Evolutionary conservation across 2,888 invertebrate genomes (phyloP), one percentile per base, ranked within the genome.

Genomic region (Sisyra terminalis): DNA sequence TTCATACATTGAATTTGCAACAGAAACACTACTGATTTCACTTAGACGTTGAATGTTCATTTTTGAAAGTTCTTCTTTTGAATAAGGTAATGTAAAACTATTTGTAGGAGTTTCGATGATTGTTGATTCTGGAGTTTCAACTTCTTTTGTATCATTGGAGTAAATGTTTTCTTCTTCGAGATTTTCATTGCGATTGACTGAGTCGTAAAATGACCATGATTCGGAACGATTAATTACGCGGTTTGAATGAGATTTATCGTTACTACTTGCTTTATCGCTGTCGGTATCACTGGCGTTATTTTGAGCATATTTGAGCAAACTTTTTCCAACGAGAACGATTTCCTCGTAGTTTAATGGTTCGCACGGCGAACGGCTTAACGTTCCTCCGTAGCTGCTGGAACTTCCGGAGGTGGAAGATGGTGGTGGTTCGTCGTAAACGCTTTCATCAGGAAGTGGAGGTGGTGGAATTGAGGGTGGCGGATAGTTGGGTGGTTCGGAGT

Each of bases 391-490:
- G 50, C 53, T 57, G 45, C 58, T 58, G 14, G 55, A 51, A 46
- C 53, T 53, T 2, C 59, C 57, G 29, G 63, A 63, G 2, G 57
- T 57, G 7, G 60, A 51, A 2, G 64, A 63, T 3, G 64, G 64
- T 42, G 65, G 64, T 24, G 71, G 60, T 46, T 70, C 66, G 53
- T 73, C 71, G 51, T 73, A 72, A 45, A 69, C 60, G 29, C 65
- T 63, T 52, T 71, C 70, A 48, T 69, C 66, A 24, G 71, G 67
- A 51, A 67, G 58, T 37, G 71, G 70, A n/a, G 72, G 72, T 41
- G 72, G 72, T 35, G 73, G 72, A 52, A 71, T 70, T 18, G 61
- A 53, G n/a, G 72, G 71, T 11, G 73, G 72, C 31, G 71, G 70
- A 43, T 65, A 60, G 50, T 62, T 64, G 44, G 47, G 45, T 38